These are phyloP conservation scores for Notolabrus celidotus DNA, from an alignment of 2,797 vertebrate species.

Conservation along the genomic window DNA sequence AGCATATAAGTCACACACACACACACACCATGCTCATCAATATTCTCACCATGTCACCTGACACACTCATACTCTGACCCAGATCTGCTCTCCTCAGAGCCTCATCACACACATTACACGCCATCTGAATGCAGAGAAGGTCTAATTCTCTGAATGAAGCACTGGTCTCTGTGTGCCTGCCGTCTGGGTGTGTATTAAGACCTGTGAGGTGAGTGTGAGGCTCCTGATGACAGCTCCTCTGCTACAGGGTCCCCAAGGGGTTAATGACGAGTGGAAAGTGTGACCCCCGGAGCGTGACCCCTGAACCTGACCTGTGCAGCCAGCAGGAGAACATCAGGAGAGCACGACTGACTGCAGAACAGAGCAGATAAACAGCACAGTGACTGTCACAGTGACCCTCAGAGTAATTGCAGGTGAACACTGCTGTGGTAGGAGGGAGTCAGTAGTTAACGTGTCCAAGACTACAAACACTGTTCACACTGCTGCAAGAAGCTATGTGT, in stretches of 20 bases:
- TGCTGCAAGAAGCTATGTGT: neutral
- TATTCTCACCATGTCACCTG: constrained; percentile 44
- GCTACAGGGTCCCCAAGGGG: constrained; percentile 47
- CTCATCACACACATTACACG: constrained; percentile 29
- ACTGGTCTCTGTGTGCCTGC: constrained; percentile 15
- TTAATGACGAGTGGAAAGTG: constrained; percentile 64
- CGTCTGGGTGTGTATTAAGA: constrained; percentile 57
- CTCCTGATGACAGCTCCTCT: constrained; percentile 66
- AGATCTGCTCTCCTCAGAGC: constrained; percentile 26
- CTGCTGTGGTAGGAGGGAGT: constrained; percentile 7
- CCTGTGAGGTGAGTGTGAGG: constrained; percentile 63
- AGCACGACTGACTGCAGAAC: constrained; percentile 49
- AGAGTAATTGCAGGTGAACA: constrained; percentile 61
- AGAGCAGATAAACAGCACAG: constrained; percentile 39
- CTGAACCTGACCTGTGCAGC: constrained; percentile 73
- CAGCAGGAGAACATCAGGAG: constrained; percentile 48
- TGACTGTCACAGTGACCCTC: constrained; percentile 7
- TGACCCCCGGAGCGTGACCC: constrained; percentile 69
- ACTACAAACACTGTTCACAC: constrained; percentile 34
- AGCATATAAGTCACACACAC: neutral
- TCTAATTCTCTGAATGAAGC: constrained; percentile 34
- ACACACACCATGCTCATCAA: constrained; percentile 22
- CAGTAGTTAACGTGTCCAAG: constrained; percentile 48
- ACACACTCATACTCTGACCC: constrained; percentile 40
- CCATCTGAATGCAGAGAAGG: constrained; percentile 25